A percentile compares a stretch with the other conserved stretches of the same genome.
These are phyloP conservation scores for Campopleginae sp. DNA, from an alignment of 2,888 invertebrate species.

Conservation along the genomic window DNA sequence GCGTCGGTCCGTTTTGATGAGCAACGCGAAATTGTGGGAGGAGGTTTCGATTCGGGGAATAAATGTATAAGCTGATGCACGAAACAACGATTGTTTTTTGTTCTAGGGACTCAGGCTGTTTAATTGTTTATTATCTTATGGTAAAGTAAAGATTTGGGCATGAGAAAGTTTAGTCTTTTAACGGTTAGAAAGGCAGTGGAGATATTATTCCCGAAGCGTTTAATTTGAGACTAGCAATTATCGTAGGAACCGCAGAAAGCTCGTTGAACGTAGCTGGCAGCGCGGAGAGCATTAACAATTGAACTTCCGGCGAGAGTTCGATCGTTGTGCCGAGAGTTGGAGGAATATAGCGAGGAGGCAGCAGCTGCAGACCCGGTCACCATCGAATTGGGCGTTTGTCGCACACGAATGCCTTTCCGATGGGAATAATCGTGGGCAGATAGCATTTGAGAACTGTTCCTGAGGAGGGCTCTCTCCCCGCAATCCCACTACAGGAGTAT, in stretches of 20 bases:
- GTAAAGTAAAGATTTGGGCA: conserved; percentile 37
- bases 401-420: conserved; percentile 66
- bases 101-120: conserved; percentile 17
- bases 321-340: conserved; percentile 51
- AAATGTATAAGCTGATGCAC: conserved; percentile 5
- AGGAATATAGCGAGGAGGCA: conserved; percentile 33
- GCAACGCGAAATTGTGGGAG: background rate
- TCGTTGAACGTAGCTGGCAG: conserved; percentile 58
- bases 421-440: conserved; percentile 63
- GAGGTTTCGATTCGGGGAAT: background rate
- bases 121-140: conserved; percentile 15
- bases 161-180: conserved; percentile 34
- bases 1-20: background rate
- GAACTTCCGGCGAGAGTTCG: conserved; percentile 61
- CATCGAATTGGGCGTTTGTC: conserved; percentile 66
- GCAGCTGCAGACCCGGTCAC: conserved; percentile 63
- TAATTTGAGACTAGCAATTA: conserved; percentile 65
- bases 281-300: conserved; percentile 49
- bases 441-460: conserved; percentile 34
- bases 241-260: conserved; percentile 57
- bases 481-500: conserved; percentile 22
- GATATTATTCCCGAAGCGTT: conserved; percentile 43
- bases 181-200: conserved; percentile 26
- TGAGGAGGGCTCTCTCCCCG: conserved; percentile 32
- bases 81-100: conserved; percentile 17